Percentiles rank a stretch among this genome's conserved stretches.
Evolutionary conservation across 1,140 invertebrate species (phyloP).

Genomic region (Formica selysi): DNA sequence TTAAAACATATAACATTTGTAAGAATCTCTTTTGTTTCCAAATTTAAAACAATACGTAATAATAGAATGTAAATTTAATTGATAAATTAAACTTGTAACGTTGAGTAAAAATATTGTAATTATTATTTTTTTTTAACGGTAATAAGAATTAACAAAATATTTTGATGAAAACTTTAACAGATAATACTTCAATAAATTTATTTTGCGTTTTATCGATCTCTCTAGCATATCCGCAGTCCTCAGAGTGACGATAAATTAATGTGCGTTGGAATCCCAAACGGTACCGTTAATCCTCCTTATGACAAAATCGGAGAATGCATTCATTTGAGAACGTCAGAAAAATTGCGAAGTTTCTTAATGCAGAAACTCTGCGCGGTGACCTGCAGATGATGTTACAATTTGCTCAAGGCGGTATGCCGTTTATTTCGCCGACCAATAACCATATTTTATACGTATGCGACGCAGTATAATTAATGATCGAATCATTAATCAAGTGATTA

Average conservation of each 20-base stretch:
- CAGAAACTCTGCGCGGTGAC: slow-evolving; percentile 23
- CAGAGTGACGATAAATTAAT: slow-evolving; percentile 67
- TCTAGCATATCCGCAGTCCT: not conserved
- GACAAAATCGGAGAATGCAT: slow-evolving; percentile 64
- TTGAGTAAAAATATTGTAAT: not conserved
- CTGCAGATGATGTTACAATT: slow-evolving; percentile 45
- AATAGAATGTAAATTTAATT: slow-evolving; percentile 1
- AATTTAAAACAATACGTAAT: not conserved
- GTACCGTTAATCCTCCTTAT: slow-evolving; percentile 69
- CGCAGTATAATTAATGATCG: slow-evolving; percentile 36
- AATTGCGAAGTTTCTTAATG: slow-evolving; percentile 63
- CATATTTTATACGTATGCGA: slow-evolving; percentile 57
- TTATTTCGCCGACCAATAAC: slow-evolving; percentile 49
- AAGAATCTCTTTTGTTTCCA: not conserved
- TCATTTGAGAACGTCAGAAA: slow-evolving; percentile 66
- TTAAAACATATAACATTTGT: not conserved
- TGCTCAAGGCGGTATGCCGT: slow-evolving; percentile 30
- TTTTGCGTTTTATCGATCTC: slow-evolving; percentile 35
- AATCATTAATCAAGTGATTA: slow-evolving; percentile 55
- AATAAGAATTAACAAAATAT: slow-evolving; percentile 9
- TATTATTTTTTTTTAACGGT: not conserved
- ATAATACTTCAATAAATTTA: slow-evolving; percentile 10
- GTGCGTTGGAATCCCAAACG: slow-evolving; percentile 54
- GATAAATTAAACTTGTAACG: not conserved
- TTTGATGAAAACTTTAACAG: not conserved